Evolutionary conservation across 2,888 invertebrate genomes (phyloP).

Genomic region (Malthinus flaveolus): DNA sequence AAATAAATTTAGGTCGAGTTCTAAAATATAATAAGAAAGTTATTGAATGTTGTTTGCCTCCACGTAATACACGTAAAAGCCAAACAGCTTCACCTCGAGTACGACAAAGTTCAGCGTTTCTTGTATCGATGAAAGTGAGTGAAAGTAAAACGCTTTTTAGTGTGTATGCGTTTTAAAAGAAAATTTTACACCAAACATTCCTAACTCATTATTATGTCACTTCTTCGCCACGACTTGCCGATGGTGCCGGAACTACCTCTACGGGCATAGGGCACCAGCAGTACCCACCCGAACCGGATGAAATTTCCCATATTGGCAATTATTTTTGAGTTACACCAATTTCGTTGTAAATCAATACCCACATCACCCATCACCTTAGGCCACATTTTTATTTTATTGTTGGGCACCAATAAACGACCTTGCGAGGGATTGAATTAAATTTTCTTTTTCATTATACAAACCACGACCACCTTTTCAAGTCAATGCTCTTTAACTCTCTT

Average conservation of each 20-base stretch:
- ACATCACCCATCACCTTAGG: no score
- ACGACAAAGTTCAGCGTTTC: conserved; percentile 22
- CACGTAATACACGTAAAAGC: conserved; percentile 13
- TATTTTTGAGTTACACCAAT: no score
- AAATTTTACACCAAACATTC: conserved; percentile 19
- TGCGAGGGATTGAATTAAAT: no score
- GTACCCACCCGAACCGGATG: no score
- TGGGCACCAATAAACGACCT: no score
- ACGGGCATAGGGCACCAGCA: no score
- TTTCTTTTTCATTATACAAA: no score
- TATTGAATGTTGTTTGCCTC: conserved; percentile 5
- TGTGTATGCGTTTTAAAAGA: conserved; percentile 4
- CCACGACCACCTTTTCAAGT: no score
- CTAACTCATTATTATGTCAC: conserved; percentile 21
- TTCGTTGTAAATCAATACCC: no score
- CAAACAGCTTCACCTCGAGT: conserved; percentile 9
- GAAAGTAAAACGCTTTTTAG: conserved; percentile 20
- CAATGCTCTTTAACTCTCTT: no score
- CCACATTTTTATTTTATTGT: no score
- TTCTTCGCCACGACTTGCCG: conserved; percentile 2
- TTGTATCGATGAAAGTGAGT: conserved; percentile 30
- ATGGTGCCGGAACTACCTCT: conserved; percentile 11
- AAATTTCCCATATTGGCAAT: no score
- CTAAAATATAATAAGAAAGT: conserved; percentile 11
- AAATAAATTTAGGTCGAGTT: conserved; percentile 9